These are phyloP conservation scores for Drosophila aldrichi DNA, from an alignment of 2,888 invertebrate species.

Conservation along the genomic window DNA sequence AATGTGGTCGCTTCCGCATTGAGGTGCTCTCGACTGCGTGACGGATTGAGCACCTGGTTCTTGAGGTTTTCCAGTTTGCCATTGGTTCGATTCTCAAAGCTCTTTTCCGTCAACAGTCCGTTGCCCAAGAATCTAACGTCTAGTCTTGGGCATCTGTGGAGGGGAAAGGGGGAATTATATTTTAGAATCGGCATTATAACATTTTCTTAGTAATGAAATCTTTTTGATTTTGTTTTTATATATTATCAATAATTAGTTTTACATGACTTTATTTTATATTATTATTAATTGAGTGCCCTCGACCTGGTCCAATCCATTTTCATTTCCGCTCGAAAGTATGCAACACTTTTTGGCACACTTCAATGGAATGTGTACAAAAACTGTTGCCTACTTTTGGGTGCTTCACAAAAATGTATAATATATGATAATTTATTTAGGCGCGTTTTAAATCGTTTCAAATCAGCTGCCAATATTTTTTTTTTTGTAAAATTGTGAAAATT, in stretches of 20 bases:
- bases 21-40: slow-evolving; percentile 23
- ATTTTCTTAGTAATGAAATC: too few species aligned
- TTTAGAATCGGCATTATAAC: neutral
- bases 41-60: slow-evolving; percentile 48
- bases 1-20: slow-evolving; percentile 75
- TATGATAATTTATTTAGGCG: neutral
- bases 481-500: neutral
- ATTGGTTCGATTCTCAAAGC: slow-evolving; percentile 52
- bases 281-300: neutral
- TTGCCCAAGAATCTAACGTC: slow-evolving; percentile 81
- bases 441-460: neutral
- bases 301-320: neutral
- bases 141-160: slow-evolving; percentile 83
- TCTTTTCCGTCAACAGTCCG: slow-evolving; percentile 55
- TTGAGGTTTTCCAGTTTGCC: slow-evolving; percentile 29
- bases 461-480: too few species aligned
- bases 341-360: neutral
- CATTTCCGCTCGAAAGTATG: slow-evolving; percentile 9
- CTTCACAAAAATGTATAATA: rapidly evolving
- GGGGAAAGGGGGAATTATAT: neutral
- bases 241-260: neutral
- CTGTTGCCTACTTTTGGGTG: slow-evolving; percentile 30
- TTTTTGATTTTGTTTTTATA: too few species aligned
- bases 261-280: neutral
- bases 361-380: rapidly evolving